phyloP scores from a whole-genome alignment of 2,797 vertebrate species.

The Percopsis omiscomaycus region DNA sequence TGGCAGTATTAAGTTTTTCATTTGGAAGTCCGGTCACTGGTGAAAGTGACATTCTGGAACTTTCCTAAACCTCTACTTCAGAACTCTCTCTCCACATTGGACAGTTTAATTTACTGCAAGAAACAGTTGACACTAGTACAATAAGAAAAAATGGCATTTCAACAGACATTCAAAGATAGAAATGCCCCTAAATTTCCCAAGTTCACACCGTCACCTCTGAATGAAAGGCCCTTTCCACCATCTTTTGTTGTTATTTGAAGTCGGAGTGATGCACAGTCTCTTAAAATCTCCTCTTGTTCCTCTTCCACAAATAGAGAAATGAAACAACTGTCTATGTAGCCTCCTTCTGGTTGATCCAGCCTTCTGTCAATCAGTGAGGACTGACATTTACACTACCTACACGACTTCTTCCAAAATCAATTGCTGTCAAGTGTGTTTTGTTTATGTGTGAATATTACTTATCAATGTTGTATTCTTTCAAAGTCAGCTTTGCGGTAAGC shows the following conservation, averaged over 20 bases:
- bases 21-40: slow-evolving; percentile 46
- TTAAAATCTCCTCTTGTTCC: not conserved
- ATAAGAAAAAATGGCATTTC: slow-evolving; percentile 42
- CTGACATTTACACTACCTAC: slow-evolving; percentile 23
- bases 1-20: slow-evolving; percentile 64
- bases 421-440: slow-evolving; percentile 64
- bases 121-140: slow-evolving; percentile 29
- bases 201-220: slow-evolving; percentile 20
- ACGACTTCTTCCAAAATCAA: slow-evolving; percentile 62
- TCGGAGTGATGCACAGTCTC: not conserved
- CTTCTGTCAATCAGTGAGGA: slow-evolving; percentile 32
- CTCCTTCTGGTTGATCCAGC: slow-evolving; percentile 39
- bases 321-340: not conserved
- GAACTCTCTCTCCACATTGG: slow-evolving; percentile 36
- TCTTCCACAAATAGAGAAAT: slow-evolving; percentile 3
- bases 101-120: slow-evolving; percentile 29
- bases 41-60: slow-evolving; percentile 29
- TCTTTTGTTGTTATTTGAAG: not conserved
- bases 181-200: slow-evolving; percentile 48
- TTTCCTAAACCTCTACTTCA: slow-evolving; percentile 45
- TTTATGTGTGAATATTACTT: slow-evolving; percentile 72
- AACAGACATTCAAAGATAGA: slow-evolving; percentile 38
- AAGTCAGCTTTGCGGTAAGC: slow-evolving; percentile 64
- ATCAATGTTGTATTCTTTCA: slow-evolving; percentile 68
- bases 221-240: slow-evolving; percentile 32